Base-by-base conservation (phyloP, 1,140 invertebrate species). In the Leptonema lineaticorne region DNA sequence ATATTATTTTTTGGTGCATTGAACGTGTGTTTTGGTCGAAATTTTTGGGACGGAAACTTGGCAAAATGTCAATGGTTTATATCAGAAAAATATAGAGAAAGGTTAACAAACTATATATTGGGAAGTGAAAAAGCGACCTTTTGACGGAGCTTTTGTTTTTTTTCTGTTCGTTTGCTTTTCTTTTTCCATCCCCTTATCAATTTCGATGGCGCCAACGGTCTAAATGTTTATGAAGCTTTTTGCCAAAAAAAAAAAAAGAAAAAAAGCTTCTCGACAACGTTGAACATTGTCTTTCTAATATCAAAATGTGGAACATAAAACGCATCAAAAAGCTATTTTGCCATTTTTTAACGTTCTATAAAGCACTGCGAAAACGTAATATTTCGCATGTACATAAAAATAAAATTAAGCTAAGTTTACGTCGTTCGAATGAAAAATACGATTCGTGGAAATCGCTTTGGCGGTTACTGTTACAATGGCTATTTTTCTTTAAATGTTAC, bases 101-200 rank as follows among this genome's bases (percentile, higher is more conserved):
- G 67, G 70, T 68, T 60, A 41, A 65, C 16, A 68, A 56, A 70
- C 46, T 48, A 58, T 30, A 57, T 8, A 64, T 16, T 41, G 16
- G 62, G 58, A 57, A 65, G 63, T 69, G 67, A 56, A 57, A 64
- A 53, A 30, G 33, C 46, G 70, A 68, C 70, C 70, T 72, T 72
- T 72, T 29, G 62, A n/a, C 14, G 67, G 50, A 41, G 63, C 70
- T 67, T 69, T 72, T 72, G 67, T 72, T 69, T 72, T 71, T 71
- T 71, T 41, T n/a, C n/a, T n/a, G n/a, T n/a, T n/a, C n/a, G n/a
- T n/a, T n/a, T n/a, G n/a, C n/a, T n/a, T n/a, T n/a, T 28, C 5
- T 57, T 20, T 53, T 53, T 26, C 65, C 69, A 69, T 62, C 69
- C 67, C 33, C 59, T 72, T 72, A 72, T 72, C 70, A 72, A 69